A percentile compares a stretch with the other conserved stretches of the same genome.
Evolutionary conservation across 2,797 vertebrate species (phyloP).

Genomic region (Gymnoscopelus microlampas): DNA sequence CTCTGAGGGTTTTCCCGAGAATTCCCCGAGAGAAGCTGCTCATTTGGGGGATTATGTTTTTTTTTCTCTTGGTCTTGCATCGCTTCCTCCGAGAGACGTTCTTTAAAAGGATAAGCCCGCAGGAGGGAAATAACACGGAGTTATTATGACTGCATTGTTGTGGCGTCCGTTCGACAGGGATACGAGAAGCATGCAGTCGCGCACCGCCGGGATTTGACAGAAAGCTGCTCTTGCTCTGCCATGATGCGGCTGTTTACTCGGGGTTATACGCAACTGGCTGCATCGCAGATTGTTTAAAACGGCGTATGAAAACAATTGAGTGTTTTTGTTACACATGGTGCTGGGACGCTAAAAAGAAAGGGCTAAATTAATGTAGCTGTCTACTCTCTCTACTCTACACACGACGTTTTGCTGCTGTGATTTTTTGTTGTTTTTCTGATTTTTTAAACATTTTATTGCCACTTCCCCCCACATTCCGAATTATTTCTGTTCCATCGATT

Average conservation of each 20-base stretch:
- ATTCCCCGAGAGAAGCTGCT: constrained; percentile 7
- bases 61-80: background rate
- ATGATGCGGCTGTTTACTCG: constrained; percentile 66
- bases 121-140: constrained; percentile 19
- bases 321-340: constrained; percentile 53
- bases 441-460: constrained; percentile 17
- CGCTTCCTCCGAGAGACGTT: constrained; percentile 2
- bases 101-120: constrained; percentile 12
- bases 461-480: background rate
- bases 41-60: background rate
- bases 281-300: too few species aligned
- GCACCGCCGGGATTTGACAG: constrained; percentile 58
- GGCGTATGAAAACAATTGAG: too few species aligned
- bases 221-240: constrained; percentile 37
- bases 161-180: constrained; percentile 54
- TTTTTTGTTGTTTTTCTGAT: constrained; percentile 11
- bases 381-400: too few species aligned
- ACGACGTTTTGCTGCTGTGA: constrained; percentile 30
- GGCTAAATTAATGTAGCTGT: too few species aligned
- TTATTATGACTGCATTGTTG: constrained; percentile 54
- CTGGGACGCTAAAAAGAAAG: too few species aligned
- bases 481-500: background rate
- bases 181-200: constrained; percentile 51
- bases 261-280: background rate
- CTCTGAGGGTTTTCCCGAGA: constrained; percentile 25